Percentiles rank a stretch among this genome's conserved stretches.
Conservation (phyloP, 1,140 invertebrate species). For the Hycleus cichorii region DNA sequence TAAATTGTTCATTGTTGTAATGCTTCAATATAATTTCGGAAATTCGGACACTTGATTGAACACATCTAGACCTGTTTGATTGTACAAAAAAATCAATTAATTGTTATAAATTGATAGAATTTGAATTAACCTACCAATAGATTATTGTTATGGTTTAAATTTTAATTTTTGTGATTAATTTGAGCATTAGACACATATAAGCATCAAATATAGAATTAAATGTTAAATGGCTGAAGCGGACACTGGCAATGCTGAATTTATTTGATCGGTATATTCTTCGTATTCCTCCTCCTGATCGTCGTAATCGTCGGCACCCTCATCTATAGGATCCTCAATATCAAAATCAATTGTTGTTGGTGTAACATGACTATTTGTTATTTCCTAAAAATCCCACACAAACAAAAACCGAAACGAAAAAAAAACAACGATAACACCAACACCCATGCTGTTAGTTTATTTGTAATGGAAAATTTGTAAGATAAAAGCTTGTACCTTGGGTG, state of each 20-base stretch:
- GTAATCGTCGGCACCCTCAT: conserved; percentile 44
- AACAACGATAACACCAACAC: not conserved
- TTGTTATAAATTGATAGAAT: no score
- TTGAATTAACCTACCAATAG: no score
- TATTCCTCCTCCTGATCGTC: conserved; percentile 47
- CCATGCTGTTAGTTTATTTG: conserved; percentile 17
- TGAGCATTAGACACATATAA: conserved; percentile 3
- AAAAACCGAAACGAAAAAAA: not conserved
- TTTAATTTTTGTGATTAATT: no score
- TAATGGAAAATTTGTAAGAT: not conserved
- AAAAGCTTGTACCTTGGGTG: conserved; percentile 58
- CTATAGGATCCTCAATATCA: conserved; percentile 39
- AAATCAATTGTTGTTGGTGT: conserved; percentile 33
- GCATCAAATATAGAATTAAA: conserved; percentile 3
- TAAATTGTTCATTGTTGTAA: no score
- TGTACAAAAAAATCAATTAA: no score
- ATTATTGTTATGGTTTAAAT: no score
- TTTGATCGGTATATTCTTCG: conserved; percentile 49
- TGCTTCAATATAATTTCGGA: no score
- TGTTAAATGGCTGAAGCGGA: conserved; percentile 36
- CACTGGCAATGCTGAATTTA: conserved; percentile 35
- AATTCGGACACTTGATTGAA: no score
- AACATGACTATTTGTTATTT: conserved; percentile 37
- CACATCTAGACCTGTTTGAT: no score
- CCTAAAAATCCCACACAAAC: conserved; percentile 26